phyloP scores from a whole-genome alignment of 2,113 vertebrate genomes.

The Cariama cristata region DNA sequence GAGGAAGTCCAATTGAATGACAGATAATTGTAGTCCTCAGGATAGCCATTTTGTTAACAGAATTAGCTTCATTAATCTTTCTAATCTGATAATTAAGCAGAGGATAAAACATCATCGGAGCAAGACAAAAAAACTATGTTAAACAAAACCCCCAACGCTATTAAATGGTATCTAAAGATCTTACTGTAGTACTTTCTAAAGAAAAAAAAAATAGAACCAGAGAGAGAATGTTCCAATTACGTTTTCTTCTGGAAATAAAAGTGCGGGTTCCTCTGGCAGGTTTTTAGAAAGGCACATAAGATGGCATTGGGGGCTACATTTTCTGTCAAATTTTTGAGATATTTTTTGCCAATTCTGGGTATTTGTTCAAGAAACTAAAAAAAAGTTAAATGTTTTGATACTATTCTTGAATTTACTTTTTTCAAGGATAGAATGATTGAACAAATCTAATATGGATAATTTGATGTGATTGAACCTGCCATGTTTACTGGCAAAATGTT shows the following conservation, averaged over 20 bases:
- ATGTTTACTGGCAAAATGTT: neutral
- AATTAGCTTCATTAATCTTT: constrained; percentile 63
- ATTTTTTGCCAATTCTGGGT: neutral
- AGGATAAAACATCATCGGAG: constrained; percentile 9
- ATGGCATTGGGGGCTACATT: neutral
- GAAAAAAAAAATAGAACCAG: neutral
- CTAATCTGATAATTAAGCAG: constrained; percentile 44
- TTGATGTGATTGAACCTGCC: neutral
- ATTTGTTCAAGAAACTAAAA: neutral
- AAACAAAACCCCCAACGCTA: neutral
- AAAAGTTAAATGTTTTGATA: neutral
- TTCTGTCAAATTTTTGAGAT: neutral
- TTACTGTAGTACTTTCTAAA: neutral
- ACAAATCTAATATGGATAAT: neutral
- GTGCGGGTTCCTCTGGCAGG: neutral
- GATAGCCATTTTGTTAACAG: constrained; percentile 43
- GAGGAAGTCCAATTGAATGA: constrained; percentile 65
- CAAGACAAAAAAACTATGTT: neutral
- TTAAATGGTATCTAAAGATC: neutral
- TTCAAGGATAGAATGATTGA: neutral
- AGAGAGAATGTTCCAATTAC: neutral
- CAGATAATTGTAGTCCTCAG: constrained; percentile 45
- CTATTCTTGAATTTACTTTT: neutral
- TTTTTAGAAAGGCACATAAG: neutral
- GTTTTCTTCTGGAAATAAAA: neutral